These are phyloP conservation scores for Euwallacea fornicatus DNA, from an alignment of 1,140 invertebrate genomes.

Conservation along the genomic window DNA sequence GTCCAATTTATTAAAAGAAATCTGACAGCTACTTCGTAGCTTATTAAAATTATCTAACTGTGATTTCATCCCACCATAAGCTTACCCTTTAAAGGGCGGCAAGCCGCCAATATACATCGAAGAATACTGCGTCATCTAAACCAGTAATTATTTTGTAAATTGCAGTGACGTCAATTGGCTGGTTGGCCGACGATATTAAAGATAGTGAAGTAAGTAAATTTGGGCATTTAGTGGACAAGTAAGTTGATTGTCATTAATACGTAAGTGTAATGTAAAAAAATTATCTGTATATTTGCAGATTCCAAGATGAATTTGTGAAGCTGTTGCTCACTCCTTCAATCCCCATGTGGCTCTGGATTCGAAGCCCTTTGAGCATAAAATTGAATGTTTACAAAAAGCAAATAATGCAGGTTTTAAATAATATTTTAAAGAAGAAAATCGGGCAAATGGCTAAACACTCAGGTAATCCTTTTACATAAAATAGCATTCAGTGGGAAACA, in stretches of 20 bases:
- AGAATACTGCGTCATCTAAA: too few species aligned
- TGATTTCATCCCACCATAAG: too few species aligned
- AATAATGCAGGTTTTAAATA: background rate
- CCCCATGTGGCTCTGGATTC: background rate
- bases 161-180: background rate
- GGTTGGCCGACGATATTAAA: background rate
- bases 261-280: background rate
- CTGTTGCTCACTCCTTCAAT: background rate
- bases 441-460: background rate
- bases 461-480: background rate
- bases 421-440: background rate
- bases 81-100: too few species aligned
- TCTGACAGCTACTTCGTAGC: too few species aligned
- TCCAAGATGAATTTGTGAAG: constrained; percentile 19
- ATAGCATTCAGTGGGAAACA: background rate
- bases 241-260: background rate
- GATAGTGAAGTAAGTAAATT: background rate
- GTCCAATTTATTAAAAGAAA: too few species aligned
- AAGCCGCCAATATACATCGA: too few species aligned
- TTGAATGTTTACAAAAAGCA: background rate
- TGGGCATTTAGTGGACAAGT: background rate
- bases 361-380: background rate
- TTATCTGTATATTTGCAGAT: constrained; percentile 1
- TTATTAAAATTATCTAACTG: too few species aligned
- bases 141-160: too few species aligned